Conservation (phyloP, 1,140 invertebrate species). For the Penaeus japonicus region DNA sequence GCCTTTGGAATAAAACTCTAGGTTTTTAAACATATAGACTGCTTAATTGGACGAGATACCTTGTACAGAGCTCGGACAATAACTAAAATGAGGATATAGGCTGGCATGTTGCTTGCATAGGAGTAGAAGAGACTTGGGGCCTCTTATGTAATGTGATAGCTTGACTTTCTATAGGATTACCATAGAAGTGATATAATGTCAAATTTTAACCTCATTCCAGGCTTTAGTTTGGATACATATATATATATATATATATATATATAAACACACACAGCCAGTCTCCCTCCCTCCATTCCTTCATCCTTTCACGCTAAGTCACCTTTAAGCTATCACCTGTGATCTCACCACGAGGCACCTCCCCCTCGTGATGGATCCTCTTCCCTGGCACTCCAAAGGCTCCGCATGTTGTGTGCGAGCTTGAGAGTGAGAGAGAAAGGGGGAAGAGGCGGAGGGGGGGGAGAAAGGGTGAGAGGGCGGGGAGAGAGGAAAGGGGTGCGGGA, state of each 20-base stretch:
- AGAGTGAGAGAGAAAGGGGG: background rate
- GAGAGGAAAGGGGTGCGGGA: background rate
- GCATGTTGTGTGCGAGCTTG: background rate
- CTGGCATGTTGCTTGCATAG: conserved; percentile 3
- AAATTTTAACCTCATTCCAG: background rate
- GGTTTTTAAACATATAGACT: background rate
- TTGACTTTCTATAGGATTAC: background rate
- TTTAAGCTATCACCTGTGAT: too few species aligned
- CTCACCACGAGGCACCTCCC: too few species aligned
- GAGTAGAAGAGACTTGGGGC: background rate
- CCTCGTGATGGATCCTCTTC: too few species aligned
- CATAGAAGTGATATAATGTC: background rate
- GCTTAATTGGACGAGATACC: background rate
- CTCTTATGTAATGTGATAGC: background rate
- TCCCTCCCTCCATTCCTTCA: too few species aligned
- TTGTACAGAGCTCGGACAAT: background rate
- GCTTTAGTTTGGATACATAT: conserved; percentile 11
- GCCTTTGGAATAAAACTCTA: too few species aligned
- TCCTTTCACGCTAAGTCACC: too few species aligned
- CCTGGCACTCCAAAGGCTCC: too few species aligned
- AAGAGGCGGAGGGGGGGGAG: background rate
- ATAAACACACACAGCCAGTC: background rate
- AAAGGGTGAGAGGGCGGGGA: background rate
- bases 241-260: background rate
- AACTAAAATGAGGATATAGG: background rate